Percentiles rank a stretch among this genome's conserved stretches.
These are phyloP conservation scores for Stegodyphus dumicola DNA, from an alignment of 1,140 invertebrate species.

Conservation along the genomic window DNA sequence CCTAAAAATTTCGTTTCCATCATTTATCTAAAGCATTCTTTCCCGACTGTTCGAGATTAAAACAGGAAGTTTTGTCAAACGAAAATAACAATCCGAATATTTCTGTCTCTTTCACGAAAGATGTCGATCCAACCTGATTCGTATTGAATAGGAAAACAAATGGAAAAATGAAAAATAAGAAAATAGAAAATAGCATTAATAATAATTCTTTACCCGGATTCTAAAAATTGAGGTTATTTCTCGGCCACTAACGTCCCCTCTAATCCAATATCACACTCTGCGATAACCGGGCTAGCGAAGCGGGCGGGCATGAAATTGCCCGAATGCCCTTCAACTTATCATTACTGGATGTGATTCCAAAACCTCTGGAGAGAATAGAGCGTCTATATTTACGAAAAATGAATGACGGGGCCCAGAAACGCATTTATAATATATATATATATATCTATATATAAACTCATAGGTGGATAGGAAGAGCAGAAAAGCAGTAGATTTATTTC, in stretches of 20 bases:
- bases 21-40: no score
- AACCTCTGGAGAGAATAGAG: conserved; percentile 33
- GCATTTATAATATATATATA: conserved; percentile 13
- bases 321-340: conserved; percentile 53
- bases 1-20: no score
- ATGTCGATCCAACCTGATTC: neutral
- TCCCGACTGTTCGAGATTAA: no score
- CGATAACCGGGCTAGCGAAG: conserved; percentile 7
- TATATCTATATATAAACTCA: neutral
- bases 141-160: conserved; percentile 5
- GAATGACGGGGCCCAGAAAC: conserved; percentile 11
- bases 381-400: conserved; percentile 44
- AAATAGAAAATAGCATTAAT: neutral
- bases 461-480: neutral
- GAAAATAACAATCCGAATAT: no score
- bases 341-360: conserved; percentile 48
- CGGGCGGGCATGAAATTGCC: conserved; percentile 47
- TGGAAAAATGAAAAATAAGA: neutral
- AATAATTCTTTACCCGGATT: neutral
- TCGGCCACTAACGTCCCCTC: conserved; percentile 40
- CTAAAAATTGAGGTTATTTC: conserved; percentile 49
- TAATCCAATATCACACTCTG: conserved; percentile 33
- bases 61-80: no score
- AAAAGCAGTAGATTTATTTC: conserved; percentile 23
- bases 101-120: neutral